Evolutionary conservation across 30 jellyfish, hydroid and myxozoan species (phyloP).

Genomic region (Pelagia noctiluca): DNA sequence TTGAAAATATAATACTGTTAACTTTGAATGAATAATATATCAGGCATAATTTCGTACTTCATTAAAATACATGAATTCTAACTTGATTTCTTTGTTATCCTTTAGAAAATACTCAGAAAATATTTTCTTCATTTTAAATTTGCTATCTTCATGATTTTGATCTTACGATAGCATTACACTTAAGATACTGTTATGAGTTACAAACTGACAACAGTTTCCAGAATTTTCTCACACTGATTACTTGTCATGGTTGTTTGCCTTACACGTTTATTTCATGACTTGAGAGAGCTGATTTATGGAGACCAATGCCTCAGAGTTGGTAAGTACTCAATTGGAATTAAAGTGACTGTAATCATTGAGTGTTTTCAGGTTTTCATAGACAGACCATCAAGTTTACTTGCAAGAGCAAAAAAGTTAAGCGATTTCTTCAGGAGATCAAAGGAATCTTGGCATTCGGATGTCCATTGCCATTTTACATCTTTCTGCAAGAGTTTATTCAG

Average conservation of each 20-base stretch:
- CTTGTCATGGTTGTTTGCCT: slow-evolving; percentile 47
- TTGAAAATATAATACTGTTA: no score
- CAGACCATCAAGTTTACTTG: slow-evolving; percentile 34
- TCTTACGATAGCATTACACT: no score
- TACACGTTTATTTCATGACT: slow-evolving; percentile 49
- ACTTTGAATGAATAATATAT: no score
- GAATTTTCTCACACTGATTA: slow-evolving; percentile 51
- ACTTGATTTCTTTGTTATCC: no score
- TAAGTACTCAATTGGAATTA: slow-evolving; percentile 30
- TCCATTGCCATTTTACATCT: background rate
- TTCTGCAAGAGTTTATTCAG: background rate
- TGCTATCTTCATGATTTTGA: no score
- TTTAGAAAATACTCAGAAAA: no score
- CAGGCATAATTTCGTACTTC: no score
- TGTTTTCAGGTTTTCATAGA: slow-evolving; percentile 60
- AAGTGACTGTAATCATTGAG: slow-evolving; percentile 30
- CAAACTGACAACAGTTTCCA: slow-evolving; percentile 48
- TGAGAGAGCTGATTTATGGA: slow-evolving; percentile 40
- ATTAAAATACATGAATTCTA: no score
- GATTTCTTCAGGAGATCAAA: background rate
- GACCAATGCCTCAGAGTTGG: slow-evolving; percentile 46
- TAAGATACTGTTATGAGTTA: no score
- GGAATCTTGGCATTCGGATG: background rate
- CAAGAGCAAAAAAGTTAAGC: slow-evolving; percentile 54
- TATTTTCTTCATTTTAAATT: no score